Percentiles rank a stretch among this genome's conserved stretches.
Conservation (phyloP, 2,888 invertebrate genomes). For the Mythimna lalbum region DNA sequence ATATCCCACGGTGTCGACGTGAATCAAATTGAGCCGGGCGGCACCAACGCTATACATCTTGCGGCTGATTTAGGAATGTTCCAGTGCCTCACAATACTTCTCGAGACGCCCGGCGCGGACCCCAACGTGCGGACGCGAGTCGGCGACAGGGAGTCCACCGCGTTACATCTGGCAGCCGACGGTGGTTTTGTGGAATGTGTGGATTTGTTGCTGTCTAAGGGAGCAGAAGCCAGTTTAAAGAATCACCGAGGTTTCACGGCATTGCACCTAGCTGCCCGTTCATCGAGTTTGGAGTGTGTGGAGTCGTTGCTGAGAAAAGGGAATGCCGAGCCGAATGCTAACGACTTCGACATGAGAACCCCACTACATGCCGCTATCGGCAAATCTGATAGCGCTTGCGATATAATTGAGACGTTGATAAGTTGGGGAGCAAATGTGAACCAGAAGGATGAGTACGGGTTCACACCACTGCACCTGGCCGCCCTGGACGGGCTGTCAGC, state of each 20-base stretch:
- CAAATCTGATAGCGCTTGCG: slow-evolving; percentile 95
- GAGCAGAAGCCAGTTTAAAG: slow-evolving; percentile 94
- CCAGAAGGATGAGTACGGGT: slow-evolving; percentile 96
- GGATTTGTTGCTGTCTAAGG: slow-evolving; percentile 93
- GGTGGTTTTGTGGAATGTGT: slow-evolving; percentile 96
- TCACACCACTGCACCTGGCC: slow-evolving; percentile 96
- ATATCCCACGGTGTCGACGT: slow-evolving; percentile 94
- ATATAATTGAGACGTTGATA: slow-evolving; percentile 94
- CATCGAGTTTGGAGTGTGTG: slow-evolving; percentile 95
- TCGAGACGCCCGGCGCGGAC: slow-evolving; percentile 93
- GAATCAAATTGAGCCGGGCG: slow-evolving; percentile 94
- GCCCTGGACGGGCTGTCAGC: slow-evolving; percentile 96
- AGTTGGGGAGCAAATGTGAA: slow-evolving; percentile 96
- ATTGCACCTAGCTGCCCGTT: slow-evolving; percentile 95
- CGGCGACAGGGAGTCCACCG: slow-evolving; percentile 94
- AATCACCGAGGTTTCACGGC: slow-evolving; percentile 96
- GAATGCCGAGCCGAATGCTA: slow-evolving; percentile 94
- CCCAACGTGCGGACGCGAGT: slow-evolving; percentile 93
- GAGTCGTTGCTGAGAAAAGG: slow-evolving; percentile 94
- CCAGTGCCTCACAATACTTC: slow-evolving; percentile 94
- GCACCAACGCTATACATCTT: slow-evolving; percentile 95
- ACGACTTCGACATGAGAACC: slow-evolving; percentile 95
- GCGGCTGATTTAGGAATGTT: slow-evolving; percentile 95
- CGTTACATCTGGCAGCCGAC: slow-evolving; percentile 96
- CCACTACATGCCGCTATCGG: slow-evolving; percentile 96